Conservation (phyloP, 2,113 vertebrate species). For the Diadophis punctatus region DNA sequence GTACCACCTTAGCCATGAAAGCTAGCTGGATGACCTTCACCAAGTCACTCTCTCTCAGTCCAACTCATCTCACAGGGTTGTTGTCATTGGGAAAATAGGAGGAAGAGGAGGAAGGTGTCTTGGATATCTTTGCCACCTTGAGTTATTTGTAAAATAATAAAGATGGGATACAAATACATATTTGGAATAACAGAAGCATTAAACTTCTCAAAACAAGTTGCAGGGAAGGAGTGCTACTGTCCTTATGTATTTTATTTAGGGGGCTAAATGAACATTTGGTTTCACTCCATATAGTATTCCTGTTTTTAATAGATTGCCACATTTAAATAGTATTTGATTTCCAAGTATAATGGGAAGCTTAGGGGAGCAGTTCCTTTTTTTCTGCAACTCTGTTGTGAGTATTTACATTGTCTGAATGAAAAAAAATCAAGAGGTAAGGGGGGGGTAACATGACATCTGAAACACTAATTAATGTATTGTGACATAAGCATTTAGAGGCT, state of each 20-base stretch:
- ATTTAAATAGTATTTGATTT: fast-evolving
- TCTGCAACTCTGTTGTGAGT: background rate
- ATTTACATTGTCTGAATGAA: background rate
- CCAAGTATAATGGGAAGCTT: background rate
- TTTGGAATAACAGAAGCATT: background rate
- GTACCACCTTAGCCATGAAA: background rate
- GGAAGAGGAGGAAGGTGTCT: background rate
- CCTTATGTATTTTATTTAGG: background rate
- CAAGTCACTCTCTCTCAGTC: background rate
- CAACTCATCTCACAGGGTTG: background rate
- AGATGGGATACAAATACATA: background rate
- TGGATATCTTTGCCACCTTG: background rate
- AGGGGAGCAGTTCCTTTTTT: background rate
- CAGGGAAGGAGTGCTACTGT: background rate
- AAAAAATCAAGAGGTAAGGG: background rate
- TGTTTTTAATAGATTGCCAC: background rate
- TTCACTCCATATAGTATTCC: background rate
- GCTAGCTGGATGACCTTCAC: background rate
- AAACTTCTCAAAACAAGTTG: background rate
- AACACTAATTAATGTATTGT: background rate
- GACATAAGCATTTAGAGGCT: background rate
- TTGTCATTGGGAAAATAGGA: background rate
- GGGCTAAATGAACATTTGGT: background rate
- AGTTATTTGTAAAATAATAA: background rate
- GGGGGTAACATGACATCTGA: too few relatives aligned